These are phyloP conservation scores for Allacma fusca DNA, from an alignment of 2,888 invertebrate genomes.

Conservation along the genomic window DNA sequence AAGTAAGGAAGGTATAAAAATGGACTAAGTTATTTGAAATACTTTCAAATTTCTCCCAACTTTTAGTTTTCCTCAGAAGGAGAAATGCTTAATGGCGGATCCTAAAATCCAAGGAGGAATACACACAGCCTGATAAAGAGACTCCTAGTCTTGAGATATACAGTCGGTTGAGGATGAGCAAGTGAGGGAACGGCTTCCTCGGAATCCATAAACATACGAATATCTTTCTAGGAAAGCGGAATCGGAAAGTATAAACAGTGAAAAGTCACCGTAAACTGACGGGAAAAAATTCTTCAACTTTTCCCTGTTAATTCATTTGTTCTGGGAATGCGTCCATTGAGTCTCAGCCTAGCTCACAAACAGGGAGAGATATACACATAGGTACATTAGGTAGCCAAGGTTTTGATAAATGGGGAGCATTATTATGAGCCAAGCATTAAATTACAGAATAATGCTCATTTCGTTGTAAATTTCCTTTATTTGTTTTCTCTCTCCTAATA, in stretches of 20 bases:
- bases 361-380: neutral
- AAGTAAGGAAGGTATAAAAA: no score
- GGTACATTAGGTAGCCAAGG: neutral
- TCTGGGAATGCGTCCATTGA: neutral
- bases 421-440: slow-evolving; percentile 22
- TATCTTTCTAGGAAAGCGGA: slow-evolving; percentile 17
- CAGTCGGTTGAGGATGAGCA: no score
- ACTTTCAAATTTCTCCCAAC: no score
- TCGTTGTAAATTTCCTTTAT: slow-evolving; percentile 22
- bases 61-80: no score
- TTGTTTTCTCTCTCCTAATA: slow-evolving; percentile 4
- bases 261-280: slow-evolving; percentile 26
- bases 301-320: neutral
- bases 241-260: slow-evolving; percentile 45
- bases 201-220: slow-evolving; percentile 1
- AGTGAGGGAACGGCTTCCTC: no score
- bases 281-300: neutral
- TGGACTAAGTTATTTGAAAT: no score
- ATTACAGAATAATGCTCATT: slow-evolving; percentile 18
- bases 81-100: no score
- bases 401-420: slow-evolving; percentile 5
- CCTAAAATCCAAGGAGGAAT: no score
- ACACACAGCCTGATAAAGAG: no score
- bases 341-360: neutral
- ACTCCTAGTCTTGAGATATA: no score